Evolutionary conservation across 2,797 vertebrate species (phyloP).

Genomic region (Gambusia yucatana): DNA sequence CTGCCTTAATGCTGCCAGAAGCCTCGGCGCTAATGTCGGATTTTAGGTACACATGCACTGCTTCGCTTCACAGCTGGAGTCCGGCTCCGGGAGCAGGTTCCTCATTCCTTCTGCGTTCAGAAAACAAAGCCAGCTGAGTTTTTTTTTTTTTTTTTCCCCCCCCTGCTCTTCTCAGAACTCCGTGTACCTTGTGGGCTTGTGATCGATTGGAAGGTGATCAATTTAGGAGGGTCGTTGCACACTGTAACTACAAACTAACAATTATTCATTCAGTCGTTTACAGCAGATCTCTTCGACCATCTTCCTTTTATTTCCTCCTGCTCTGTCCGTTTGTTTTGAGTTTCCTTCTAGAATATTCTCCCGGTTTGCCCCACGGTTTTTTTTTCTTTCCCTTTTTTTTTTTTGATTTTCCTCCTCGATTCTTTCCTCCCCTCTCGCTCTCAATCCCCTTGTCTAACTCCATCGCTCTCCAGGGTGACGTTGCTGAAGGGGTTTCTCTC

Average conservation of each 20-base stretch:
- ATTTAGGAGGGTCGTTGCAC: slow-evolving; percentile 52
- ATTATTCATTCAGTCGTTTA: slow-evolving; percentile 36
- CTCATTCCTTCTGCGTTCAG: slow-evolving; percentile 59
- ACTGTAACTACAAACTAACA: slow-evolving; percentile 63
- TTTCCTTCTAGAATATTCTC: slow-evolving; percentile 14
- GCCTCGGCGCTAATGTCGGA: slow-evolving; percentile 54
- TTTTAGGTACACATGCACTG: slow-evolving; percentile 55
- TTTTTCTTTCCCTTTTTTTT: slow-evolving; percentile 7
- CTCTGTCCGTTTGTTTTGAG: neutral
- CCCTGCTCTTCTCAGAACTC: slow-evolving; percentile 37
- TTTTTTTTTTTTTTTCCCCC: neutral
- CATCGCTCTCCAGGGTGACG: slow-evolving; percentile 64
- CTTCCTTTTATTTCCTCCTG: slow-evolving; percentile 3
- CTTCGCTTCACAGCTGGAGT: slow-evolving; percentile 70
- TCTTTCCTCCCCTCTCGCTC: neutral
- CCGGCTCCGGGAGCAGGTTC: slow-evolving; percentile 57
- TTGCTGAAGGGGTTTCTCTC: slow-evolving; percentile 72
- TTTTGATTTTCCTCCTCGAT: slow-evolving; percentile 25
- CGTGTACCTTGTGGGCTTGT: slow-evolving; percentile 53
- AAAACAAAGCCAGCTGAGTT: slow-evolving; percentile 60
- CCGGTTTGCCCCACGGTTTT: slow-evolving; percentile 4
- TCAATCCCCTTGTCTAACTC: slow-evolving; percentile 30
- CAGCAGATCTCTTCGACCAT: slow-evolving; percentile 6
- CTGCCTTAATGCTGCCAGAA: slow-evolving; percentile 51
- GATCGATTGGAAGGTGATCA: slow-evolving; percentile 69